Evolutionary conservation across 1,140 invertebrate species (phyloP), one percentile per base, ranked within the genome.

Genomic region (Caenorhabditis tropicalis): DNA sequence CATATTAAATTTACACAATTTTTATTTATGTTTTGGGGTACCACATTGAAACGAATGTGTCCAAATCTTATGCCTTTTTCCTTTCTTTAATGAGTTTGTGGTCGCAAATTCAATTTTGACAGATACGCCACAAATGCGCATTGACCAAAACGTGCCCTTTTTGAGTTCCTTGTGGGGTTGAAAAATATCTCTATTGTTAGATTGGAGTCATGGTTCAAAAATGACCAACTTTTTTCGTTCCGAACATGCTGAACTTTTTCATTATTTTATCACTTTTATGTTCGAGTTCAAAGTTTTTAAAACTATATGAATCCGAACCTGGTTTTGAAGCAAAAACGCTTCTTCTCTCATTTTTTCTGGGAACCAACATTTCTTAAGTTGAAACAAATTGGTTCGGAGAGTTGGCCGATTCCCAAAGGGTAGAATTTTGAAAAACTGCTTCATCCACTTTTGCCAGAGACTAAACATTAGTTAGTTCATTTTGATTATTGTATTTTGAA

Each of bases 371-470:
- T 74, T 31, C 6, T 29, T 27, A 65, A 65, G 29, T 43, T n/a
- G 65, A 24, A 43, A 74, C 65, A 74, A 74, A 74, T 74, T 74
- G 65, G 65, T 74, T 74, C 36, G 36, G 65, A 74, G 36, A 43
- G 36, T 46, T 74, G 65, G 43, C 65, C 33, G 65, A 74, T 74
- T 74, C 65, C 65, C 65, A 43, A 43, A 74, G 65, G 65, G 36
- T 74, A n/a, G 43, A 74, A 43, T 74, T 74, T n/a, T 46, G 29
- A 65, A 70, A 70, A 70, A n/a, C 60, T 16, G 53, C 53, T 24
- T 74, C 21, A 74, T n/a, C n/a, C 65, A 74, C 36, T 39, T 36
- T 36, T 70, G 39, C 19, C 49, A 51, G 29, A 56, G 29, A 56
- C 31, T 33, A 65, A 65, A 16, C 19, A 19, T 65, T 65, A 12